These are phyloP conservation scores for Luehdorfia chinensis DNA, from an alignment of 1,140 invertebrate species.

Conservation along the genomic window DNA sequence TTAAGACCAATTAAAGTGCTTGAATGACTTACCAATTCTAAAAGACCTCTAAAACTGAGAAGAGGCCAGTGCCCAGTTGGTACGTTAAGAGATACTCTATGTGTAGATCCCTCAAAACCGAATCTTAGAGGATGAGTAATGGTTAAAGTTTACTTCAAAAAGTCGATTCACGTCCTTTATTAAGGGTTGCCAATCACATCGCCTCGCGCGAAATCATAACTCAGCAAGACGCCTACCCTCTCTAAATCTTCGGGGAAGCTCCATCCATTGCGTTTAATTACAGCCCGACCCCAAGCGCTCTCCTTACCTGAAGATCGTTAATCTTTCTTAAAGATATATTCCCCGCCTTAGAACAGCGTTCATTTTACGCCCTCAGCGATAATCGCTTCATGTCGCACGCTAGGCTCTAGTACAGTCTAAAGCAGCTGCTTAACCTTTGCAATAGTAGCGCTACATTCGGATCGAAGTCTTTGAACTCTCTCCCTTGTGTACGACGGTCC, in stretches of 20 bases:
- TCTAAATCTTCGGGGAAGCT: slow-evolving; percentile 61
- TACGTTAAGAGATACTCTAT: no score
- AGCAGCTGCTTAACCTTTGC: slow-evolving; percentile 32
- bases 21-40: no score
- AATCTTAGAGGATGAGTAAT: slow-evolving; percentile 10
- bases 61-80: no score
- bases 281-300: slow-evolving; percentile 57
- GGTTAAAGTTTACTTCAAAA: slow-evolving; percentile 12
- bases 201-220: slow-evolving; percentile 66
- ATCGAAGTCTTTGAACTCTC: slow-evolving; percentile 64
- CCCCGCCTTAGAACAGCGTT: slow-evolving; percentile 45
- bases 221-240: slow-evolving; percentile 64
- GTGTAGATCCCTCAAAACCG: no score
- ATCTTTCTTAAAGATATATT: slow-evolving; percentile 75
- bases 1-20: no score
- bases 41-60: no score
- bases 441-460: slow-evolving; percentile 34
- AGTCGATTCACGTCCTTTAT: slow-evolving; percentile 45
- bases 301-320: slow-evolving; percentile 69
- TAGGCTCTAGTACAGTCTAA: slow-evolving; percentile 27
- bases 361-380: slow-evolving; percentile 42
- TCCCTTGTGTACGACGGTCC: slow-evolving; percentile 38
- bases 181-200: slow-evolving; percentile 63
- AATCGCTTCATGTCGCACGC: slow-evolving; percentile 53
- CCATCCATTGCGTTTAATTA: slow-evolving; percentile 73